Conservation (phyloP, 2,113 vertebrate genomes). For the Hucho hucho region DNA sequence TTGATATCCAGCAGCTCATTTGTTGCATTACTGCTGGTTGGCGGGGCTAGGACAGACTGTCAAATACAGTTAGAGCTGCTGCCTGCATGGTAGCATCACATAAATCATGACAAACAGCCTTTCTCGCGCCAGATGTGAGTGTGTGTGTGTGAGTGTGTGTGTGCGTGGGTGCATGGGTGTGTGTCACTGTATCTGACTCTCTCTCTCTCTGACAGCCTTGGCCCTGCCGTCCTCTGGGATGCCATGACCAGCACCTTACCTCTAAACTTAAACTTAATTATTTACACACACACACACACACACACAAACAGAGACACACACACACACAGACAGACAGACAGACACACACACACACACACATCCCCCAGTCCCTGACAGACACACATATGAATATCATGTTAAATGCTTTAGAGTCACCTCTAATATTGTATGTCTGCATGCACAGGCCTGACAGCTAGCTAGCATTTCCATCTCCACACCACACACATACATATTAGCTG, state of each 20-base stretch:
- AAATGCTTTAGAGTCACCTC: constrained; percentile 10
- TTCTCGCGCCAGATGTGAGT: background rate
- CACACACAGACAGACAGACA: too few species aligned
- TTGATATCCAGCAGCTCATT: constrained; percentile 64
- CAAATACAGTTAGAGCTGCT: constrained; percentile 67
- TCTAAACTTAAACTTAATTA: constrained; percentile 44
- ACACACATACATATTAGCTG: too few species aligned
- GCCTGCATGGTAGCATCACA: constrained; percentile 39
- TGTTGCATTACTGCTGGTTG: constrained; percentile 51
- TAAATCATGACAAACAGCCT: constrained; percentile 31
- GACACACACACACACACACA: too few species aligned
- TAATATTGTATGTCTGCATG: constrained; percentile 1
- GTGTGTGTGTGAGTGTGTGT: constrained; percentile 29
- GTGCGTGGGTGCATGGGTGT: background rate
- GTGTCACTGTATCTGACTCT: background rate
- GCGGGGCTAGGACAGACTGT: constrained; percentile 59
- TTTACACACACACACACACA: constrained; percentile 38
- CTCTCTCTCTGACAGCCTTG: background rate
- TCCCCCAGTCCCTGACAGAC: background rate
- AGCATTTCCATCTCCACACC: background rate
- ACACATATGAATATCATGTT: constrained; percentile 14
- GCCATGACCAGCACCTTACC: constrained; percentile 43
- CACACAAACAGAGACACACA: too few species aligned
- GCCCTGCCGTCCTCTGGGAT: background rate
- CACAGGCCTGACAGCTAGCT: background rate